These are phyloP conservation scores for Myioborus melanocephalus DNA, from an alignment of 2,797 vertebrate genomes.

Conservation along the genomic window DNA sequence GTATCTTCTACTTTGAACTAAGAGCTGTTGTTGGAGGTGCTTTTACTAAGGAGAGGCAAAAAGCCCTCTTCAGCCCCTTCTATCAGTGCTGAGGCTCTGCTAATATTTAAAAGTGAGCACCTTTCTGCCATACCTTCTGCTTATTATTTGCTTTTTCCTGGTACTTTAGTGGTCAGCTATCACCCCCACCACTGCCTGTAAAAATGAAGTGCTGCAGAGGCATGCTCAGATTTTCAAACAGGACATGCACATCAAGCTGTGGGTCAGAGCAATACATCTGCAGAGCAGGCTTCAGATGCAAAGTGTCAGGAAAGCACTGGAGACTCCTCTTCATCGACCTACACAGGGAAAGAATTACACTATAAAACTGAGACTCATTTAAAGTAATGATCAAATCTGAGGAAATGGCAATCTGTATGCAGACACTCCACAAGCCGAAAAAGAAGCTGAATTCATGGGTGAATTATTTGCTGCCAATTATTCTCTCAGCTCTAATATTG, in stretches of 20 bases:
- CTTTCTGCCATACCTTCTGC: not conserved
- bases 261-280: not conserved
- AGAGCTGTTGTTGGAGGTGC: not conserved
- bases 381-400: conserved; percentile 43
- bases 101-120: not conserved
- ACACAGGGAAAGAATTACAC: not conserved
- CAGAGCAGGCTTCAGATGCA: not conserved
- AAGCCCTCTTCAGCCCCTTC: not conserved
- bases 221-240: not conserved
- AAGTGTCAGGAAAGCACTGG: not conserved
- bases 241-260: not conserved
- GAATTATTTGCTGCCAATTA: conserved; percentile 58
- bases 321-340: conserved; percentile 2
- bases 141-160: not conserved
- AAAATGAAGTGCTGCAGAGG: not conserved
- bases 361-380: conserved; percentile 31
- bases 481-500: conserved; percentile 43
- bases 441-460: conserved; percentile 24
- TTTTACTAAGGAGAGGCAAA: not conserved
- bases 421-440: not conserved
- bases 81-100: not conserved
- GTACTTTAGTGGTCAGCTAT: not conserved
- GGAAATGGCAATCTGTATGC: conserved; percentile 48
- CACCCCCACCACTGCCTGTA: not conserved
- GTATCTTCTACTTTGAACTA: not conserved